Evolutionary conservation across 1,140 invertebrate species (phyloP).

Genomic region (Polypedilum pembai): DNA sequence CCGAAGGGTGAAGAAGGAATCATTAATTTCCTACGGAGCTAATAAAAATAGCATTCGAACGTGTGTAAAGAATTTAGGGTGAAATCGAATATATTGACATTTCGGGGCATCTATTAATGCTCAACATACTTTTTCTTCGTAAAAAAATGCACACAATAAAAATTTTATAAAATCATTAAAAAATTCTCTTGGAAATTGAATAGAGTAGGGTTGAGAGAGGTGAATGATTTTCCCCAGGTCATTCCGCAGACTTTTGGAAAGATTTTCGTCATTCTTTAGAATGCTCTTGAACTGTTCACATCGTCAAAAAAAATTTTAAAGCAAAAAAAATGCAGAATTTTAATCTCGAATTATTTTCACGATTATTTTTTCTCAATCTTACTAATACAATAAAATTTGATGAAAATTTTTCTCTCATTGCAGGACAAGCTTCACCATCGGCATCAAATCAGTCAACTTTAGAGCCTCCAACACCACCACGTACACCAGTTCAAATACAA

Average conservation of each 20-base stretch:
- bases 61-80: constrained; percentile 1
- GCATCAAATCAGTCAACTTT: not conserved
- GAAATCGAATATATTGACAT: constrained; percentile 25
- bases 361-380: constrained; percentile 14
- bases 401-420: constrained; percentile 25
- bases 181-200: not conserved
- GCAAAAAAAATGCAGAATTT: constrained; percentile 1
- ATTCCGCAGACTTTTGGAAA: not conserved
- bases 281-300: constrained; percentile 22
- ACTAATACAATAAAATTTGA: not conserved
- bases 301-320: not conserved
- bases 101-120: not conserved
- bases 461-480: constrained; percentile 19
- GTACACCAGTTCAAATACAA: constrained; percentile 19
- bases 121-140: not conserved
- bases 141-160: constrained; percentile 9
- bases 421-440: constrained; percentile 17
- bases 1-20: not conserved
- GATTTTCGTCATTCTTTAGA: constrained; percentile 16
- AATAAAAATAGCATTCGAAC: not conserved
- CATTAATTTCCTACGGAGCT: not conserved
- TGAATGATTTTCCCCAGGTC: not conserved
- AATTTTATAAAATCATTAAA: constrained; percentile 20
- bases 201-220: constrained; percentile 8
- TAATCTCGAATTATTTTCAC: constrained; percentile 23